Evolutionary conservation across 2,888 invertebrate species (phyloP), one percentile per base, ranked within the genome.

Genomic region (Lapara coniferarum): DNA sequence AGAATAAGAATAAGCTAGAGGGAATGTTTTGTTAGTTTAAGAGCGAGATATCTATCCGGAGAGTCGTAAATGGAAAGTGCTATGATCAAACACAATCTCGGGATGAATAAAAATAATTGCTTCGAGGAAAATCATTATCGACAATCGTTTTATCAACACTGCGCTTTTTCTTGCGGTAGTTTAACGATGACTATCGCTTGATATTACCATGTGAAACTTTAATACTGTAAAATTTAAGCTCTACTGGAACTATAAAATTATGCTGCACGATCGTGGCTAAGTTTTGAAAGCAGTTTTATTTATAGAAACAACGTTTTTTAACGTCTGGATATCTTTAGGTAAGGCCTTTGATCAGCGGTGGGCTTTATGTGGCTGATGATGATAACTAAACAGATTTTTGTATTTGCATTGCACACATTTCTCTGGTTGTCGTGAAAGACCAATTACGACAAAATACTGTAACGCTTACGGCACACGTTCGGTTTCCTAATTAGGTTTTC

Each of bases 31-130:
- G 46, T 14, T 52, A 19, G 25, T 66, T 37, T 37, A 56, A 69
- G 25, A 66, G 55, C 16, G 77, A 80, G 77, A 79, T 81, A 81
- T 81, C 77, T 75, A 75, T 68, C 74, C 70, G 37, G 76, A 73
- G 73, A 68, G 71, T 77, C 81, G 80, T 85, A 82, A 85, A 82
- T 75, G 77, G 71, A 75, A 81, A 79, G 76, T 78, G 74, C 74
- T 75, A 70, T 72, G 71, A 74, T 72, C 70, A 74, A 81, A 77
- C 80, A 73, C 78, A 79, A 79, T 75, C 84, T 77, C 74, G 84
- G 84, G 85, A 85, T 82, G 79, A 77, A 85, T 85, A 83, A 78
- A 82, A 79, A 81, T 81, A 83, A 85, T 85, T 83, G 84, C 77
- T 71, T 72, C 75, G 73, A 69, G 68, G 67, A 72, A 72, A 69